Conservation (phyloP, 2,113 vertebrate species). For the Phasianus colchicus region DNA sequence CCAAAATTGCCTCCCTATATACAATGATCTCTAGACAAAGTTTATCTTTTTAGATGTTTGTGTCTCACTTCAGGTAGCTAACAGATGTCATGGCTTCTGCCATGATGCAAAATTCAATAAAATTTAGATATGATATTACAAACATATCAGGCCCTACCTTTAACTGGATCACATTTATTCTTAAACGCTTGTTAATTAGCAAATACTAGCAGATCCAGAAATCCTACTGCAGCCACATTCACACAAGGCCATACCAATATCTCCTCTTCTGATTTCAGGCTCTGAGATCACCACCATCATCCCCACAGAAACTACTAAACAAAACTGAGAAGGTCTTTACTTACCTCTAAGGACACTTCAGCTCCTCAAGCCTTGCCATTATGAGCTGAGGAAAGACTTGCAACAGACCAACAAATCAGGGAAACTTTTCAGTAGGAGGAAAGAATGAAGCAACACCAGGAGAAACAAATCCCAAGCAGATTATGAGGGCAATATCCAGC, state of each 20-base stretch:
- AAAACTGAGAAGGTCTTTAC: background rate
- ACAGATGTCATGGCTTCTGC: background rate
- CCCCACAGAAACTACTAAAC: background rate
- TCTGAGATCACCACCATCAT: background rate
- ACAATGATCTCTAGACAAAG: background rate
- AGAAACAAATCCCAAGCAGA: background rate
- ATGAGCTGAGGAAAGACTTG: background rate
- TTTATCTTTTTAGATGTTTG: background rate
- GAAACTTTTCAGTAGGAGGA: background rate
- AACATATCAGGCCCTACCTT: rapidly evolving
- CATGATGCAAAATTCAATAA: background rate
- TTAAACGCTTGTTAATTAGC: background rate
- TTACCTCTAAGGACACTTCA: background rate
- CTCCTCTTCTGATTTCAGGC: background rate
- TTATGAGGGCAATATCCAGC: background rate
- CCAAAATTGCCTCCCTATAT: background rate
- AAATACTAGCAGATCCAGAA: background rate
- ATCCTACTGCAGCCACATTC: background rate
- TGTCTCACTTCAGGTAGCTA: background rate
- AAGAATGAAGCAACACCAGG: background rate
- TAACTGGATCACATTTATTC: background rate
- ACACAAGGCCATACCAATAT: rapidly evolving
- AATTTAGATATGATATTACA: background rate
- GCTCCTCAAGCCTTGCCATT: background rate
- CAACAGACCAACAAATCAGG: background rate